Evolutionary conservation across 2,797 vertebrate species (phyloP).

Genomic region (Balearica regulorum): DNA sequence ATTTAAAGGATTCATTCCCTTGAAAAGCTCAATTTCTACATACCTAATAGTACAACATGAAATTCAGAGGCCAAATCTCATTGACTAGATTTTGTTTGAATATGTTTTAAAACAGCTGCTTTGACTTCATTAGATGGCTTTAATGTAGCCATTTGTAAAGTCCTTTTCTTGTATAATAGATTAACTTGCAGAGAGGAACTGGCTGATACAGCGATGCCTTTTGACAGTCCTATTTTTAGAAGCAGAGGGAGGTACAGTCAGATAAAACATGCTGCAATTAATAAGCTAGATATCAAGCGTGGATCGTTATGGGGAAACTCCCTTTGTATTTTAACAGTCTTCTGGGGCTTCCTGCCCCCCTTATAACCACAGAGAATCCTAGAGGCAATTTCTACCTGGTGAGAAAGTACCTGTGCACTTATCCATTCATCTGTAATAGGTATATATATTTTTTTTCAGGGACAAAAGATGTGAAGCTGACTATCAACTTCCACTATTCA

Average conservation of each 20-base stretch:
- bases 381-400: neutral
- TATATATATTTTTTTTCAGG: neutral
- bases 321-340: constrained; percentile 14
- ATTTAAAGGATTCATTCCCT: constrained; percentile 60
- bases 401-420: neutral
- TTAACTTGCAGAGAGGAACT: constrained; percentile 24
- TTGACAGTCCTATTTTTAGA: constrained; percentile 56
- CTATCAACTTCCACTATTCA: neutral
- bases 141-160: constrained; percentile 57
- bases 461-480: neutral
- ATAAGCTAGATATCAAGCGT: neutral
- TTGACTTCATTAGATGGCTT: constrained; percentile 61
- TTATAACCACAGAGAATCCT: neutral
- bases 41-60: constrained; percentile 47
- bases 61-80: constrained; percentile 39
- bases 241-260: constrained; percentile 31
- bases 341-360: neutral
- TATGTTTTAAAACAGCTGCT: constrained; percentile 58
- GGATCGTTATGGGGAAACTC: neutral
- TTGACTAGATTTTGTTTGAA: constrained; percentile 56
- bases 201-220: neutral
- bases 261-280: constrained; percentile 21
- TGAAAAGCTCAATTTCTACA: constrained; percentile 50
- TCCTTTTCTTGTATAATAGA: constrained; percentile 48
- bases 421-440: neutral